Percentiles rank a stretch among this genome's conserved stretches.
These are phyloP conservation scores for Drosophila suzukii DNA, from an alignment of 1,140 invertebrate species.

Conservation along the genomic window DNA sequence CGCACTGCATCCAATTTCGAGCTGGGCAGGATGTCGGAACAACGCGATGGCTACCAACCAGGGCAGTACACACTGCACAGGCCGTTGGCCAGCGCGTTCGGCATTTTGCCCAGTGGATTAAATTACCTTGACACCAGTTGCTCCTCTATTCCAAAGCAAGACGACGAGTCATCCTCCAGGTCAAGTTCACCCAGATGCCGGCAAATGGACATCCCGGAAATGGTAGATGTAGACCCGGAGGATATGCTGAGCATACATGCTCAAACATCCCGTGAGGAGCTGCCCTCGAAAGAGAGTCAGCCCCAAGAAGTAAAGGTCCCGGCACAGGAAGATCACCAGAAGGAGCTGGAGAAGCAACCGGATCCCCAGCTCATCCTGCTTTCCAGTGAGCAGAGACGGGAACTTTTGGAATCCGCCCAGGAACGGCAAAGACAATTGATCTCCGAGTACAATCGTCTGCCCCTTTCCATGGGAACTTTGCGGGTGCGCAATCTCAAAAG, in stretches of 20 bases:
- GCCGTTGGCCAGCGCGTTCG: conserved; percentile 13
- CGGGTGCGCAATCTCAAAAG: conserved; percentile 63
- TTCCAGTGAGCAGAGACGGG: conserved; percentile 28
- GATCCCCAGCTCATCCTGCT: conserved; percentile 18
- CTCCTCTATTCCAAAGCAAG: background rate
- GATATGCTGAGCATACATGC: conserved; percentile 20
- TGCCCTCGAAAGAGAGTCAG: background rate
- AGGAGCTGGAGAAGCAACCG: background rate
- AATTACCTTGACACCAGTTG: background rate
- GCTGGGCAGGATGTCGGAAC: conserved; percentile 50
- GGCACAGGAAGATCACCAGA: background rate
- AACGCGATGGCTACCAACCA: conserved; percentile 34
- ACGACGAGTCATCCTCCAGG: background rate
- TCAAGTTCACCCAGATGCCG: conserved; percentile 4
- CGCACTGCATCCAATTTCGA: conserved; percentile 59
- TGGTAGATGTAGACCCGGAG: conserved; percentile 53
- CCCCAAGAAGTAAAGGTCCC: background rate
- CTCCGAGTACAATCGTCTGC: conserved; percentile 59
- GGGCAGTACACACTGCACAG: conserved; percentile 36
- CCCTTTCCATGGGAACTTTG: conserved; percentile 57
- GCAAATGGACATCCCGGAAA: conserved; percentile 59
- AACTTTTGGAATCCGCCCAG: conserved; percentile 29
- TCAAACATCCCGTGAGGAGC: background rate
- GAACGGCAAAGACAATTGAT: conserved; percentile 40
- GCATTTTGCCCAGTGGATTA: conserved; percentile 20